phyloP scores from a whole-genome alignment of 2,113 vertebrate species.

The Sinocyclocheilus grahami region DNA sequence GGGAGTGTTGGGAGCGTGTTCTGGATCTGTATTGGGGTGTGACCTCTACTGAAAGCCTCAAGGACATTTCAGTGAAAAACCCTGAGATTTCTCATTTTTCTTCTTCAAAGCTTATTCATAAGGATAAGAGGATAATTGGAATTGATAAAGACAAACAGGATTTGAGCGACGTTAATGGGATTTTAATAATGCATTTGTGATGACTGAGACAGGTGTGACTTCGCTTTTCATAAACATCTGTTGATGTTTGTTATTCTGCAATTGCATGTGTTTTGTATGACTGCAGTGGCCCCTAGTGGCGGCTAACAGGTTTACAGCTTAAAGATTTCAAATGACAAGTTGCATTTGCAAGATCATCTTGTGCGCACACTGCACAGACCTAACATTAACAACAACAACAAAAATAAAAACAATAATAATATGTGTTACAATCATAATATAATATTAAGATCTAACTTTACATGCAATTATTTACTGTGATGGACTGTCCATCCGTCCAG shows the following conservation, averaged over 20 bases:
- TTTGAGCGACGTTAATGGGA: conserved; percentile 23
- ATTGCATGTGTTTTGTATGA: neutral
- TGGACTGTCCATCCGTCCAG: no score
- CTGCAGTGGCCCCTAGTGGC: conserved; percentile 69
- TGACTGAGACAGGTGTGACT: conserved; percentile 7
- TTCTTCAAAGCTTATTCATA: conserved; percentile 19
- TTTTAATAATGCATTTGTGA: conserved; percentile 36
- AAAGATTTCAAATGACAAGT: no score
- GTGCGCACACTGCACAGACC: no score
- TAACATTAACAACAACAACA: no score
- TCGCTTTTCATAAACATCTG: conserved; percentile 11
- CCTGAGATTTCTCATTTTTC: neutral
- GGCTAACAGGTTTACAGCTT: neutral
- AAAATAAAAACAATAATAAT: no score
- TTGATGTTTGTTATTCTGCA: neutral
- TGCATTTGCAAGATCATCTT: no score
- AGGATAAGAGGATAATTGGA: conserved; percentile 18
- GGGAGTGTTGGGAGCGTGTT: neutral
- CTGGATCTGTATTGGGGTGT: neutral
- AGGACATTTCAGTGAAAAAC: conserved; percentile 13
- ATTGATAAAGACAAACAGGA: conserved; percentile 31
- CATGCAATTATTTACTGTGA: neutral
- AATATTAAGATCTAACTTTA: no score
- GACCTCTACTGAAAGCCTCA: conserved; percentile 23
- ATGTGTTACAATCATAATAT: no score